Percentiles rank a stretch among this genome's conserved stretches.
These are phyloP conservation scores for Acronicta psi DNA, from an alignment of 2,888 invertebrate genomes.

Conservation along the genomic window DNA sequence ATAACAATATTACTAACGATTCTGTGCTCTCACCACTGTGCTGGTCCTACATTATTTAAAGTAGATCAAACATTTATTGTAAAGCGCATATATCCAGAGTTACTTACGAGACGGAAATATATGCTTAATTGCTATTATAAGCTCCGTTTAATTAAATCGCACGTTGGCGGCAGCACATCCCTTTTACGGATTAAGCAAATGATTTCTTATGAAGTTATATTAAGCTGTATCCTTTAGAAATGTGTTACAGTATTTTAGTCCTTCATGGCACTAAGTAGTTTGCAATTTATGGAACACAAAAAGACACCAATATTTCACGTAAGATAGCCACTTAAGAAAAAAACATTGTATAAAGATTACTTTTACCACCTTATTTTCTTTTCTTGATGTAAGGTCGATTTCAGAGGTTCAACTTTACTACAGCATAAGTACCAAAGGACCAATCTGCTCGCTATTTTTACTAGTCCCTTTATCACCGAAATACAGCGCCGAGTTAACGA, in stretches of 20 bases:
- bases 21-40: too few relatives aligned
- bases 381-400: background rate
- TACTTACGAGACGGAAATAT: constrained; percentile 2
- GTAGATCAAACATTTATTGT: too few relatives aligned
- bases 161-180: constrained; percentile 6
- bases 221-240: background rate
- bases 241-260: background rate
- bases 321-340: background rate
- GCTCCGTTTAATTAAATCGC: constrained; percentile 25
- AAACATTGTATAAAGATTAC: background rate
- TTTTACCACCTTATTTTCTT: background rate
- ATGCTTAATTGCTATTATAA: constrained; percentile 12
- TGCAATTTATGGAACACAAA: background rate
- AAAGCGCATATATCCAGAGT: background rate
- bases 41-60: too few relatives aligned
- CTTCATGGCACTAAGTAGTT: background rate
- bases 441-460: constrained; percentile 23
- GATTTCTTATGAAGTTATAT: constrained; percentile 7
- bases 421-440: constrained; percentile 17
- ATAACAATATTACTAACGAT: too few relatives aligned
- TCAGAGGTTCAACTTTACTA: background rate
- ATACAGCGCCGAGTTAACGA: constrained; percentile 58
- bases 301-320: too few relatives aligned
- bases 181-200: constrained; percentile 10
- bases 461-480: constrained; percentile 36